These are phyloP conservation scores for Pygathrix nemaeus DNA, from an alignment of 2,113 vertebrate species.

Conservation along the genomic window DNA sequence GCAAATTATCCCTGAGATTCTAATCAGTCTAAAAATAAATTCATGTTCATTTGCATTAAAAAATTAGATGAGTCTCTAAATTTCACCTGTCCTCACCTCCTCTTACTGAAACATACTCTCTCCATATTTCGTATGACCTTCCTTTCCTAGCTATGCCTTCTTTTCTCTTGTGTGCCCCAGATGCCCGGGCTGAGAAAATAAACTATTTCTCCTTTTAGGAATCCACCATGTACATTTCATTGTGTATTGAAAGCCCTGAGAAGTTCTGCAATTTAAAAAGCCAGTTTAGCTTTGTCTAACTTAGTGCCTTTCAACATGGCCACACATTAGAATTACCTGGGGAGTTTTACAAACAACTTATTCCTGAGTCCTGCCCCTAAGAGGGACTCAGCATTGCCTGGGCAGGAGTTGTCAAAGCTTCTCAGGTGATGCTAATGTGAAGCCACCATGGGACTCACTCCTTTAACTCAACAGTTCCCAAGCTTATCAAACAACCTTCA, in stretches of 20 bases:
- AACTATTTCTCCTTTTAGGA: background rate
- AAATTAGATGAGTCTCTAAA: background rate
- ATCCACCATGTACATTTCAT: background rate
- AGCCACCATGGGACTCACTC: background rate
- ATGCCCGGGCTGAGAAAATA: background rate
- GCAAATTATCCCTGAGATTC: background rate
- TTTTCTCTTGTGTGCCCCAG: background rate
- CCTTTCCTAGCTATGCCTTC: background rate
- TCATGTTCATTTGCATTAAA: background rate
- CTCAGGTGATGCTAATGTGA: background rate
- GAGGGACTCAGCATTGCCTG: background rate
- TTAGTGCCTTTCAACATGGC: background rate
- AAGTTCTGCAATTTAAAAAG: background rate
- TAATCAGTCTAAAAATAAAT: background rate
- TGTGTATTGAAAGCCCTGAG: background rate
- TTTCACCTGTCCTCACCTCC: background rate
- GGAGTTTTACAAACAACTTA: background rate
- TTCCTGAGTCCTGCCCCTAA: background rate
- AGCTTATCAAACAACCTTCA: background rate
- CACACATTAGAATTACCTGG: background rate
- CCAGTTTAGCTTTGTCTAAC: background rate
- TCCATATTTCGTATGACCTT: accelerated
- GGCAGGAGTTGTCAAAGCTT: background rate
- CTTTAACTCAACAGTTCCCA: background rate
- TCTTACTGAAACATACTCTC: background rate